phyloP scores from a whole-genome alignment of 2,113 vertebrate species.

The Trachemys scripta region DNA sequence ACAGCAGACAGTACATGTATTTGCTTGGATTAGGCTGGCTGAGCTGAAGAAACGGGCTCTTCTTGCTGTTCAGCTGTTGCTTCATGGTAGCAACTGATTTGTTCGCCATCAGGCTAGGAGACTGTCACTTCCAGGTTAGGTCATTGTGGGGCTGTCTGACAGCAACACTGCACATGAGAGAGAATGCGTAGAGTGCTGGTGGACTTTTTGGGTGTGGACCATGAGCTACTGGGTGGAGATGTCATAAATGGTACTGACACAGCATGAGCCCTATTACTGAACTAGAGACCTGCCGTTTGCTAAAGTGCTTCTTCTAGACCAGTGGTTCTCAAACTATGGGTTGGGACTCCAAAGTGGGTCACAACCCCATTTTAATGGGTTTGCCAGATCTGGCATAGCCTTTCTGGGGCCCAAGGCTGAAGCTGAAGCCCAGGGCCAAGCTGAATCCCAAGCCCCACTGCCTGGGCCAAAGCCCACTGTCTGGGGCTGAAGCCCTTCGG shows the following conservation, averaged over 20 bases:
- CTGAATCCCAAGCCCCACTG: too few relatives aligned
- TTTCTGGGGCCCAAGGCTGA: too few relatives aligned
- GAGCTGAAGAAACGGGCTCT: background rate
- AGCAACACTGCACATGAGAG: background rate
- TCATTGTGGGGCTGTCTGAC: background rate
- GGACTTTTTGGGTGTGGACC: background rate
- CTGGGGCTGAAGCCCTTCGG: too few relatives aligned
- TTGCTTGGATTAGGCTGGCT: background rate
- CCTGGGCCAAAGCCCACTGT: too few relatives aligned
- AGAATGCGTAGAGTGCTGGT: background rate
- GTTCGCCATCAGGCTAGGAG: background rate
- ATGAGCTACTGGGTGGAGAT: background rate
- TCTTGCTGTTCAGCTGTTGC: background rate
- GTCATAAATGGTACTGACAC: background rate
- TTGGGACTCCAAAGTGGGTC: too few relatives aligned
- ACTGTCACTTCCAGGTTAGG: background rate
- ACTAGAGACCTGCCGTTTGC: background rate
- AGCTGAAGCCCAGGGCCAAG: too few relatives aligned
- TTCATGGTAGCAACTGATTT: background rate
- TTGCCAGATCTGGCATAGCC: too few relatives aligned
- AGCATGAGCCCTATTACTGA: background rate
- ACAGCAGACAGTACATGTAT: background rate
- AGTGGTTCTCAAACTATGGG: too few relatives aligned
- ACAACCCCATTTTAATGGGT: too few relatives aligned
- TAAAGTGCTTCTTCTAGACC: background rate